Percentiles rank a stretch among this genome's conserved stretches.
These are phyloP conservation scores for Ichneumoninae sp. DNA, from an alignment of 2,888 invertebrate species.

Conservation along the genomic window DNA sequence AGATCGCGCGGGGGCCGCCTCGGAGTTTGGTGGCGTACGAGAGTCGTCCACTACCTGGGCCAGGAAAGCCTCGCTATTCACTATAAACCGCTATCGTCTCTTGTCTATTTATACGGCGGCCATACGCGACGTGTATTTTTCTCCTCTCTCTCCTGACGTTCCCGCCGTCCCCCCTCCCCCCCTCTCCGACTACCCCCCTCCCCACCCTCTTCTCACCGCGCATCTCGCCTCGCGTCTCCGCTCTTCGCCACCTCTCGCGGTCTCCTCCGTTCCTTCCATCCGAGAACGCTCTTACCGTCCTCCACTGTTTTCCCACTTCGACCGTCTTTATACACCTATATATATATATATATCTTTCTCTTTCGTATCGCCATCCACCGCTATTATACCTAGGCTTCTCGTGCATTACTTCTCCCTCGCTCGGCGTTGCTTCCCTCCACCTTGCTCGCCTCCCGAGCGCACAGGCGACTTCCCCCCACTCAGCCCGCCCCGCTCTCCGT, in stretches of 20 bases:
- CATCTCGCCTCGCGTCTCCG: slow-evolving; percentile 40
- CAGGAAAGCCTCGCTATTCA: slow-evolving; percentile 71
- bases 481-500: slow-evolving; percentile 29
- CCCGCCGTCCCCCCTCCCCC: slow-evolving; percentile 46
- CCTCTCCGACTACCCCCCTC: slow-evolving; percentile 26
- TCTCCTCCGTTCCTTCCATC: slow-evolving; percentile 36
- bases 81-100: slow-evolving; percentile 77
- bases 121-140: slow-evolving; percentile 79
- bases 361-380: slow-evolving; percentile 31
- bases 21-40: slow-evolving; percentile 57
- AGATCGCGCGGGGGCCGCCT: slow-evolving; percentile 18
- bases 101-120: slow-evolving; percentile 82
- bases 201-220: slow-evolving; percentile 64
- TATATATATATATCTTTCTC: slow-evolving; percentile 1
- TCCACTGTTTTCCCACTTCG: slow-evolving; percentile 63
- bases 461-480: slow-evolving; percentile 28
- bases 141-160: slow-evolving; percentile 63
- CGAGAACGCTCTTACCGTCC: slow-evolving; percentile 36
- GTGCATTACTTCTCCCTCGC: slow-evolving; percentile 52
- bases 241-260: slow-evolving; percentile 42
- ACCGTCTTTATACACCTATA: slow-evolving; percentile 16
- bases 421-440: slow-evolving; percentile 53
- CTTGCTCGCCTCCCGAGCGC: slow-evolving; percentile 25
- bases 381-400: slow-evolving; percentile 42
- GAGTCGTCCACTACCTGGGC: slow-evolving; percentile 72